A percentile compares a stretch with the other conserved stretches of the same genome.
Evolutionary conservation across 2,797 vertebrate genomes (phyloP).

Genomic region (Otus scops): DNA sequence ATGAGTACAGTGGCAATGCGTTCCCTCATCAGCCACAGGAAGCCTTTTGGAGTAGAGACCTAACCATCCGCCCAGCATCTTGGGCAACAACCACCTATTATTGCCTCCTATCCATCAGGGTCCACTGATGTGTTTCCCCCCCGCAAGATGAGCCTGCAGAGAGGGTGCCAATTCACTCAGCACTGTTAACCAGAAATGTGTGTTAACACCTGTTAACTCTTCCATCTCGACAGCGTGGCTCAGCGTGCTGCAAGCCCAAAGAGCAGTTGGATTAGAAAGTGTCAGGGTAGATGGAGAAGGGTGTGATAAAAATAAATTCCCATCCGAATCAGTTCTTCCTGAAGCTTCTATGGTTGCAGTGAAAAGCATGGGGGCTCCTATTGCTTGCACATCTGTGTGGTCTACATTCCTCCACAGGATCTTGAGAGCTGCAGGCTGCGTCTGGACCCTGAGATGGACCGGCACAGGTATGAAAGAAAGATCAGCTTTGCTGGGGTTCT

Average conservation of each 20-base stretch:
- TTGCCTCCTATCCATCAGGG: neutral
- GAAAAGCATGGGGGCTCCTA: neutral
- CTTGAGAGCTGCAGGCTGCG: conserved; percentile 93
- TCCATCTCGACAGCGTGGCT: neutral
- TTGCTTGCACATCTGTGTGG: neutral
- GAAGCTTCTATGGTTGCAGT: neutral
- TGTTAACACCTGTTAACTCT: neutral
- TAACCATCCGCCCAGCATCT: neutral
- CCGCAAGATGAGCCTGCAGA: neutral
- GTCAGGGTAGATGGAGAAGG: neutral
- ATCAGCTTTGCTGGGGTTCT: conserved; percentile 98
- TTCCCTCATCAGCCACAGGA: neutral
- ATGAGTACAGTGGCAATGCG: neutral
- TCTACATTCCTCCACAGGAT: conserved; percentile 78
- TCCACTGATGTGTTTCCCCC: neutral
- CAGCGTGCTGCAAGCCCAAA: neutral
- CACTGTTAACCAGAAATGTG: neutral
- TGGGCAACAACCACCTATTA: neutral
- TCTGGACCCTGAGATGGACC: conserved; percentile 92
- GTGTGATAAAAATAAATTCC: neutral
- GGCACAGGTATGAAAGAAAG: conserved; percentile 97
- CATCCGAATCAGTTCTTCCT: neutral
- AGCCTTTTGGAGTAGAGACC: neutral
- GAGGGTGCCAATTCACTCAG: neutral
- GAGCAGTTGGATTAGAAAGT: neutral